phyloP scores from a whole-genome alignment of 2,888 invertebrate species.

The Hemaris fuciformis region DNA sequence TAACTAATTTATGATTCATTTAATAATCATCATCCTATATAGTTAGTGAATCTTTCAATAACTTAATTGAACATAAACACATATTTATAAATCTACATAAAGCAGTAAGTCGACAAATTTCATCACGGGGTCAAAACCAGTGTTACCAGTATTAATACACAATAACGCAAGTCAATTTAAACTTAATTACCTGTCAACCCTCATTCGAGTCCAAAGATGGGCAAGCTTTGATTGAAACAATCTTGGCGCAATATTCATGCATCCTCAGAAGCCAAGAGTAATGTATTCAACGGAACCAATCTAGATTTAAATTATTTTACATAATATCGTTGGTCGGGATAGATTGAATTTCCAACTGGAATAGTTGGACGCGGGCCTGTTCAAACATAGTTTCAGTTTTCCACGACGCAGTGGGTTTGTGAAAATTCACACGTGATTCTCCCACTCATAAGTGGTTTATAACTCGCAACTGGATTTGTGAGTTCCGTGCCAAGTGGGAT shows the following conservation, averaged over 20 bases:
- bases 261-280: constrained; percentile 9
- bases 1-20: too few species aligned
- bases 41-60: too few species aligned
- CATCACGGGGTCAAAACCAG: background rate
- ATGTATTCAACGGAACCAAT: constrained; percentile 16
- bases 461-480: constrained; percentile 39
- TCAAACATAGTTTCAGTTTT: constrained; percentile 16
- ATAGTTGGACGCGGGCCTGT: constrained; percentile 13
- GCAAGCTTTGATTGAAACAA: background rate
- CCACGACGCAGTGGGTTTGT: constrained; percentile 12
- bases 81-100: too few species aligned
- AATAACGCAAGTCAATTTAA: background rate
- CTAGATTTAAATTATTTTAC: constrained; percentile 19
- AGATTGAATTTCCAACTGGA: constrained; percentile 15
- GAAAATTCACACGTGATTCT: constrained; percentile 28
- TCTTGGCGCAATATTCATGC: background rate
- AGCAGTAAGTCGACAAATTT: too few species aligned
- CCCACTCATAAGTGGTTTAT: constrained; percentile 41
- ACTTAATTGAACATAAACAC: too few species aligned
- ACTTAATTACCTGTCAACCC: background rate
- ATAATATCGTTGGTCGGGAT: constrained; percentile 16
- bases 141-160: background rate
- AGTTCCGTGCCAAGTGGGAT: background rate
- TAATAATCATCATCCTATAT: too few species aligned
- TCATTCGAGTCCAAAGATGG: background rate